Evolutionary conservation across 2,797 vertebrate species (phyloP).

Genomic region (Hoplostethus atlanticus): DNA sequence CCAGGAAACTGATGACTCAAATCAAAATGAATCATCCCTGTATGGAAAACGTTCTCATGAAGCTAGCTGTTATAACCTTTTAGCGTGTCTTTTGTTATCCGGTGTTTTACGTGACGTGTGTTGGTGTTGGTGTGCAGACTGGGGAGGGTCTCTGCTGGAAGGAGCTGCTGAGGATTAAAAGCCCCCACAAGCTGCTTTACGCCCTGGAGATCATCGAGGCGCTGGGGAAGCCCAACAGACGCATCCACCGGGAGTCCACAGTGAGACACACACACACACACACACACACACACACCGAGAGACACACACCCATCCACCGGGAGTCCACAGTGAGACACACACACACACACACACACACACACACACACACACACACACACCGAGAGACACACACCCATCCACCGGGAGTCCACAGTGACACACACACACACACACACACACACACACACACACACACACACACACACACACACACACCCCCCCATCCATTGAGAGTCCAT

Average conservation of each 20-base stretch:
- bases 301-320: slow-evolving; percentile 70
- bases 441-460: slow-evolving; percentile 9
- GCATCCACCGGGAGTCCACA: slow-evolving; percentile 96
- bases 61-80: too few species aligned
- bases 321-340: slow-evolving; percentile 92
- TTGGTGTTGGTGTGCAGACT: slow-evolving; percentile 77
- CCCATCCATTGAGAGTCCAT: slow-evolving; percentile 50
- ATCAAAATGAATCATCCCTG: too few species aligned
- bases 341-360: neutral
- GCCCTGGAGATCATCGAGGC: slow-evolving; percentile 98
- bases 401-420: slow-evolving; percentile 94
- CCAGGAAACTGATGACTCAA: too few species aligned
- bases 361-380: slow-evolving; percentile 7
- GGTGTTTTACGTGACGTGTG: neutral
- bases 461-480: neutral
- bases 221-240: slow-evolving; percentile 95
- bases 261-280: slow-evolving; percentile 76
- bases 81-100: too few species aligned
- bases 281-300: slow-evolving; percentile 75
- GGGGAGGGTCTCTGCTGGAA: slow-evolving; percentile 96
- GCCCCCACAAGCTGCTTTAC: slow-evolving; percentile 97
- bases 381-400: slow-evolving; percentile 74
- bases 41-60: too few species aligned
- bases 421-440: neutral
- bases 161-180: slow-evolving; percentile 96